Evolutionary conservation across 1,140 invertebrate species (phyloP).

Genomic region (Drosophila repletoides): DNA sequence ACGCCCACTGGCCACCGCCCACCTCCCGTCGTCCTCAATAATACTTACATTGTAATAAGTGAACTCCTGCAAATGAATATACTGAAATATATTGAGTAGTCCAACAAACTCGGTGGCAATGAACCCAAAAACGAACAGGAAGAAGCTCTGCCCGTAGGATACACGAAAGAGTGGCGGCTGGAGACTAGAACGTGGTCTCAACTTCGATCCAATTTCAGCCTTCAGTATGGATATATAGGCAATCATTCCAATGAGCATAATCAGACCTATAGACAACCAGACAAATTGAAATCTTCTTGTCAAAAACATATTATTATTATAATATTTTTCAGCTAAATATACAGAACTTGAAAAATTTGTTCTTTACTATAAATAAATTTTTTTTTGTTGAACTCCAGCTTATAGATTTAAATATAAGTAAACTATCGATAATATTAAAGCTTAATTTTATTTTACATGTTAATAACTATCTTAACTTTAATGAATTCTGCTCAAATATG

Average conservation of each 20-base stretch:
- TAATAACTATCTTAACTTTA: too few relatives aligned
- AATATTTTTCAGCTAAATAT: too few relatives aligned
- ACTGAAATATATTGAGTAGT: constrained; percentile 92
- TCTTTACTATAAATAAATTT: too few relatives aligned
- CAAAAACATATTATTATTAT: too few relatives aligned
- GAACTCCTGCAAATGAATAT: constrained; percentile 88
- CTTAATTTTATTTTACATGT: too few relatives aligned
- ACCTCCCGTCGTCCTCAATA: too few relatives aligned
- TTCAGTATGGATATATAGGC: constrained; percentile 97
- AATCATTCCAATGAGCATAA: constrained; percentile 94
- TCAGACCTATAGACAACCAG: constrained; percentile 86
- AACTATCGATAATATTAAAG: too few relatives aligned
- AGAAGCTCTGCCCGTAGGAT: constrained; percentile 93
- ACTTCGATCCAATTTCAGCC: constrained; percentile 92
- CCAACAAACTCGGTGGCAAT: constrained; percentile 92
- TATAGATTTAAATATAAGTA: too few relatives aligned
- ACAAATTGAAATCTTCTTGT: background rate
- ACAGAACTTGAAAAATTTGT: too few relatives aligned
- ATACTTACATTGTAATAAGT: constrained; percentile 73
- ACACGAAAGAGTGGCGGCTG: constrained; percentile 92
- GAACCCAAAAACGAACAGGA: constrained; percentile 92
- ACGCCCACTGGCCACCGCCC: background rate
- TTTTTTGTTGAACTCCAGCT: too few relatives aligned
- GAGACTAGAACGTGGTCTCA: constrained; percentile 89
- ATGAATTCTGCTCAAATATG: too few relatives aligned